Percentiles rank a stretch among this genome's conserved stretches.
Evolutionary conservation across 1,140 invertebrate species (phyloP).

Genomic region (Atta cephalotes): DNA sequence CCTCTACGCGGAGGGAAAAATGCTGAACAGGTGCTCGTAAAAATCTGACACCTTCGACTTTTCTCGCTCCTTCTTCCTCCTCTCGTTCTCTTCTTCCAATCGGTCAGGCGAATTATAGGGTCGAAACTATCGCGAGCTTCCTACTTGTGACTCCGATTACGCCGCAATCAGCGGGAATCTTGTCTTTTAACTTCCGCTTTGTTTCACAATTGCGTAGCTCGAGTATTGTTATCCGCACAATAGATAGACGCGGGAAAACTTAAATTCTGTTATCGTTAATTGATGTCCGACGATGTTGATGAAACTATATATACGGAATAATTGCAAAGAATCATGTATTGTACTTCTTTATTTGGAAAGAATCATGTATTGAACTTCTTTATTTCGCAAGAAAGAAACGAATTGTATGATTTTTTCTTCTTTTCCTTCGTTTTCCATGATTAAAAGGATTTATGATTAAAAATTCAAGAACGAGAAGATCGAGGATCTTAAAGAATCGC

Average conservation of each 20-base stretch:
- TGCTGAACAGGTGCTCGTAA: conserved; percentile 82
- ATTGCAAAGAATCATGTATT: neutral
- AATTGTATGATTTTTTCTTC: neutral
- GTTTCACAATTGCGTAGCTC: neutral
- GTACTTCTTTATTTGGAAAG: neutral
- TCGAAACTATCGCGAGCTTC: conserved; percentile 27
- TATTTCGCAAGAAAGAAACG: neutral
- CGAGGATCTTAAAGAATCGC: neutral
- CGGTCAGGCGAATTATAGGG: conserved; percentile 14
- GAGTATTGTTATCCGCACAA: neutral
- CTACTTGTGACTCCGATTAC: conserved; percentile 35
- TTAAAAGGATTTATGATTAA: neutral
- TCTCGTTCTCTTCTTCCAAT: neutral
- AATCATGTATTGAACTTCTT: neutral
- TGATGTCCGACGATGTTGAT: neutral
- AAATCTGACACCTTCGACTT: conserved; percentile 76
- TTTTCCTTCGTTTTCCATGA: neutral
- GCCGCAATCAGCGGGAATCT: conserved; percentile 15
- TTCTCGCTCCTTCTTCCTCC: conserved; percentile 26
- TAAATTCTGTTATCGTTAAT: conserved; percentile 1
- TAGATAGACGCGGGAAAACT: neutral
- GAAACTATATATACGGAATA: neutral
- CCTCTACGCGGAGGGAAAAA: conserved; percentile 77
- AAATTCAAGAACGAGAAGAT: neutral
- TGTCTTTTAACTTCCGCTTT: conserved; percentile 20